Evolutionary conservation across 1,140 invertebrate species (phyloP).

Genomic region (Spodoptera frugiperda): DNA sequence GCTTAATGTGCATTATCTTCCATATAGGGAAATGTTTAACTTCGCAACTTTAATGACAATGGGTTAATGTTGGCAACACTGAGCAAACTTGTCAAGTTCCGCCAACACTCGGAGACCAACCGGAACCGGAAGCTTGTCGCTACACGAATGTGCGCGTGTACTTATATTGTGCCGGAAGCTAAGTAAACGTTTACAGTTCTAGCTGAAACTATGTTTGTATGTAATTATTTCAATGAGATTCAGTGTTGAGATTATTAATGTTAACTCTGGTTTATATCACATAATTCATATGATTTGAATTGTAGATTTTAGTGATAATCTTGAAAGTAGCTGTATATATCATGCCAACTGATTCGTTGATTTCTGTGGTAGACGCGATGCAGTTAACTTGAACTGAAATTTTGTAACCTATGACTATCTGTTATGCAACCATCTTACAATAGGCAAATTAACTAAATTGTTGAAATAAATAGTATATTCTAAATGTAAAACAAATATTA

Average conservation of each 20-base stretch:
- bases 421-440: too few relatives aligned
- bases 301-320: not conserved
- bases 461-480: too few relatives aligned
- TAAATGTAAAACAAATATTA: too few relatives aligned
- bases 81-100: slow-evolving; percentile 54
- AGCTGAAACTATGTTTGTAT: slow-evolving; percentile 3
- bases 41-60: slow-evolving; percentile 43
- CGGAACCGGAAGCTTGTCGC: slow-evolving; percentile 50
- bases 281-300: slow-evolving; percentile 13
- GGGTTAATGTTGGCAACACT: slow-evolving; percentile 51
- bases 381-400: too few relatives aligned
- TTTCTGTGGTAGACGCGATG: too few relatives aligned
- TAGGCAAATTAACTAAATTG: too few relatives aligned
- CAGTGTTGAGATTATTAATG: not conserved
- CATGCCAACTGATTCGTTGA: too few relatives aligned
- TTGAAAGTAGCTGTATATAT: not conserved
- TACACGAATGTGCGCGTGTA: slow-evolving; percentile 32
- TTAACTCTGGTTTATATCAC: not conserved
- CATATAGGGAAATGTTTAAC: slow-evolving; percentile 33
- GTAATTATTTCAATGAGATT: not conserved
- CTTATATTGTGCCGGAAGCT: slow-evolving; percentile 13
- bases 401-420: too few relatives aligned
- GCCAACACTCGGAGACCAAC: slow-evolving; percentile 46
- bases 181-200: slow-evolving; percentile 24
- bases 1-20: not conserved